Conservation (phyloP, 2,113 vertebrate genomes). For the Clarias magur region DNA sequence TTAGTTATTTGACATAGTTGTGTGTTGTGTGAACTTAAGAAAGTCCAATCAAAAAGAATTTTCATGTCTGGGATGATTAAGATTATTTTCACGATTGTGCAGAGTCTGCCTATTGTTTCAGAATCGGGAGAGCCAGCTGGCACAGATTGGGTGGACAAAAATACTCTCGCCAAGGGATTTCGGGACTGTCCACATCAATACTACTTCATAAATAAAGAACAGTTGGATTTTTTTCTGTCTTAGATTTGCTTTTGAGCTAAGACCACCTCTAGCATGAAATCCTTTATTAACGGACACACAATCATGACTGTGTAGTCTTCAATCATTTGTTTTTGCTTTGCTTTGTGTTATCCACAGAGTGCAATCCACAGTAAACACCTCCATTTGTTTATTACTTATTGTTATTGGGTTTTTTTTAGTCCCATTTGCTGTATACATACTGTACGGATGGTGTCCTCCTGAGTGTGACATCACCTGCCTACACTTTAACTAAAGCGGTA, state of each 20-base stretch:
- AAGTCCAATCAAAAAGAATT: constrained; percentile 61
- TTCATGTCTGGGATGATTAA: constrained; percentile 70
- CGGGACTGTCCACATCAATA: constrained; percentile 57
- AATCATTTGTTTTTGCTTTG: not conserved
- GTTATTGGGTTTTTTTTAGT: not conserved
- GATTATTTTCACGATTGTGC: constrained; percentile 62
- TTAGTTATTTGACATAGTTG: not conserved
- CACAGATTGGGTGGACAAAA: constrained; percentile 63
- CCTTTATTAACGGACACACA: not conserved
- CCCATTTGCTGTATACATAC: constrained; percentile 32
- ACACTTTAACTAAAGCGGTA: constrained; percentile 10
- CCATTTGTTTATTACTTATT: constrained; percentile 4
- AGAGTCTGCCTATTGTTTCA: constrained; percentile 75
- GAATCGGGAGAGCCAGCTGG: constrained; percentile 72
- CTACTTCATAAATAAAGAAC: constrained; percentile 42
- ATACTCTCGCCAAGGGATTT: constrained; percentile 65
- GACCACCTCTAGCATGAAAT: not conserved
- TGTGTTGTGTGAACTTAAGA: constrained; percentile 29
- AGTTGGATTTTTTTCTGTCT: not conserved
- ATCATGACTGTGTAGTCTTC: not conserved
- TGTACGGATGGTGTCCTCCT: constrained; percentile 32
- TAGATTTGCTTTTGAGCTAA: not conserved
- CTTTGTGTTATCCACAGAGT: constrained; percentile 18
- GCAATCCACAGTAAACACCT: constrained; percentile 4
- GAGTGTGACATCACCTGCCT: constrained; percentile 51